phyloP scores from a whole-genome alignment of 1,140 invertebrate genomes.

The Nylanderia fulva region DNA sequence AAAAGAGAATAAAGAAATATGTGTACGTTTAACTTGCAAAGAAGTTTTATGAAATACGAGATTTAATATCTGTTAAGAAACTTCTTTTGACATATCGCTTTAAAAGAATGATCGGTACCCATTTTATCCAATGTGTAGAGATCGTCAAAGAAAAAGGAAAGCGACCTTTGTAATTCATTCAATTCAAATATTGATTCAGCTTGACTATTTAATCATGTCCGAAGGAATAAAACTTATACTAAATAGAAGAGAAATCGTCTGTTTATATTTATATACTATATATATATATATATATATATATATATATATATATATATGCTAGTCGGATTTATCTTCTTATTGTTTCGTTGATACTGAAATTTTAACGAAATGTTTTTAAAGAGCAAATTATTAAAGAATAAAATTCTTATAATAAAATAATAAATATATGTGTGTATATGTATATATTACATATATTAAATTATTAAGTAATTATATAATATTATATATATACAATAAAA shows the following conservation, averaged over 20 bases:
- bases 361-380: neutral
- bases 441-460: too few species aligned
- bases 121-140: neutral
- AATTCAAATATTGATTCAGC: slow-evolving; percentile 14
- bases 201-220: slow-evolving; percentile 4
- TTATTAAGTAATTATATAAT: too few species aligned
- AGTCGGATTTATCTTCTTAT: slow-evolving; percentile 2
- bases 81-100: neutral
- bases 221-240: neutral
- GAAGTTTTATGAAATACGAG: neutral
- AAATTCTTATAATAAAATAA: neutral
- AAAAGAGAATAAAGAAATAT: neutral
- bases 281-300: too few species aligned
- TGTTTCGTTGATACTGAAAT: neutral
- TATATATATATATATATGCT: too few species aligned
- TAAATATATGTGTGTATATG: neutral
- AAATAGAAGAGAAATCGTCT: neutral
- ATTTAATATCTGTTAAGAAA: neutral
- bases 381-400: neutral
- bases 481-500: too few species aligned
- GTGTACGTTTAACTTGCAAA: neutral
- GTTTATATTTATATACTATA: too few species aligned
- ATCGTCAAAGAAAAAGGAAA: neutral
- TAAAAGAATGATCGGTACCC: neutral
- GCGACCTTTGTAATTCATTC: neutral